These are phyloP conservation scores for Cuniculus paca DNA, from an alignment of 2,797 vertebrate species.

Conservation along the genomic window DNA sequence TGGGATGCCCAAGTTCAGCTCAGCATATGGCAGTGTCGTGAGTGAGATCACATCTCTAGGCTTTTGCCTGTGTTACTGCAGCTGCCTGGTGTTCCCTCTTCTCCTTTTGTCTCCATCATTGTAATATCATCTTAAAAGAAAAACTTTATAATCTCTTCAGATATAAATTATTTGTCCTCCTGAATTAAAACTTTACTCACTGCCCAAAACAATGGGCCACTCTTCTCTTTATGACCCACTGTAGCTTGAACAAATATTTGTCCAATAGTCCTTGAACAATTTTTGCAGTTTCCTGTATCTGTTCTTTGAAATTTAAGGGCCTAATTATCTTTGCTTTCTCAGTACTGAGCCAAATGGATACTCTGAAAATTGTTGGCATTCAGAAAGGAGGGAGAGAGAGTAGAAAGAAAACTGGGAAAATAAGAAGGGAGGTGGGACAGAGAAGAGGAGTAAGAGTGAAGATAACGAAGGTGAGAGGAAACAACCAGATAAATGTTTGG, in stretches of 20 bases:
- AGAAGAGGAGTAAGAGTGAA: not conserved
- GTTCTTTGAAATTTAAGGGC: not conserved
- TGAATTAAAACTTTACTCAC: constrained; percentile 31
- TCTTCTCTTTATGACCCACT: not conserved
- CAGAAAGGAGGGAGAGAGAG: not conserved
- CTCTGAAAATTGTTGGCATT: not conserved
- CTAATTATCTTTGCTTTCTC: not conserved
- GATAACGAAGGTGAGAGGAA: not conserved
- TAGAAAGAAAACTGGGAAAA: not conserved
- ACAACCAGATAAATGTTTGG: not conserved
- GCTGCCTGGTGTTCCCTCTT: not conserved
- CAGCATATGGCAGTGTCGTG: not conserved
- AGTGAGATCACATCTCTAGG: not conserved
- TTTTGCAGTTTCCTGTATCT: not conserved
- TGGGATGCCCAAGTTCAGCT: not conserved
- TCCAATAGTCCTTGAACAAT: not conserved
- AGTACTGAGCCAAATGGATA: not conserved
- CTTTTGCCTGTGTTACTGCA: not conserved
- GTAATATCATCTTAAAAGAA: not conserved
- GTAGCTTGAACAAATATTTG: not conserved
- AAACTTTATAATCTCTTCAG: not conserved
- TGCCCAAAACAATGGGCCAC: not conserved
- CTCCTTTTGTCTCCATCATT: not conserved
- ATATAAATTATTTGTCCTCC: not conserved
- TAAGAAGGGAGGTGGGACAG: too few species aligned